Conservation (phyloP, 1,140 invertebrate genomes). For the Araneus ventricosus region DNA sequence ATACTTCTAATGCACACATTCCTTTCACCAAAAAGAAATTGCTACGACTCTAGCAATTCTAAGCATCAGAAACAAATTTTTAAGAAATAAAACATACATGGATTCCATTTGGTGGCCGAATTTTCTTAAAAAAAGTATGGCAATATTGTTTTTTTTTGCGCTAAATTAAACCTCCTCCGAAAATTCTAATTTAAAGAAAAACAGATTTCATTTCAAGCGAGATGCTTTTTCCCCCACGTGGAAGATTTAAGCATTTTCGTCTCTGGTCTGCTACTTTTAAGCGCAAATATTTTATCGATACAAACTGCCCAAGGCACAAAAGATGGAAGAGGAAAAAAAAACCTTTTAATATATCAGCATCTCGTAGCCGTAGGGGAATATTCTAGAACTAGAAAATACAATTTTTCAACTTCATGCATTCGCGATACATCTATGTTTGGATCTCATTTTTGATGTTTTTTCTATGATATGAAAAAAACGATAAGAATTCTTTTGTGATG, state of each 20-base stretch:
- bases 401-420: background rate
- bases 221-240: background rate
- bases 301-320: background rate
- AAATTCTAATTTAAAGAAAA: conserved; percentile 16
- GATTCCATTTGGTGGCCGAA: background rate
- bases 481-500: background rate
- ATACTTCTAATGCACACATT: too few relatives aligned
- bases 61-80: background rate
- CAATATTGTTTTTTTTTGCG: background rate
- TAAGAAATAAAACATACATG: background rate
- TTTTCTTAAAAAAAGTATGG: background rate
- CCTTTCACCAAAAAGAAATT: too few relatives aligned
- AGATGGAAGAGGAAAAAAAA: background rate
- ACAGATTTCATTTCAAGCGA: background rate
- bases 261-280: background rate
- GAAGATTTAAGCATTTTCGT: background rate
- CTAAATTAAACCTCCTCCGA: background rate
- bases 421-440: background rate
- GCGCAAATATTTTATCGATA: conserved; percentile 25
- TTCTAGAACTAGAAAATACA: background rate
- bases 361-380: background rate
- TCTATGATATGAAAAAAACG: background rate
- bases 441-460: background rate
- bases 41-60: background rate
- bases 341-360: conserved; percentile 22